phyloP scores from a whole-genome alignment of 2,888 invertebrate species.

The Drosophila neotestacea region DNA sequence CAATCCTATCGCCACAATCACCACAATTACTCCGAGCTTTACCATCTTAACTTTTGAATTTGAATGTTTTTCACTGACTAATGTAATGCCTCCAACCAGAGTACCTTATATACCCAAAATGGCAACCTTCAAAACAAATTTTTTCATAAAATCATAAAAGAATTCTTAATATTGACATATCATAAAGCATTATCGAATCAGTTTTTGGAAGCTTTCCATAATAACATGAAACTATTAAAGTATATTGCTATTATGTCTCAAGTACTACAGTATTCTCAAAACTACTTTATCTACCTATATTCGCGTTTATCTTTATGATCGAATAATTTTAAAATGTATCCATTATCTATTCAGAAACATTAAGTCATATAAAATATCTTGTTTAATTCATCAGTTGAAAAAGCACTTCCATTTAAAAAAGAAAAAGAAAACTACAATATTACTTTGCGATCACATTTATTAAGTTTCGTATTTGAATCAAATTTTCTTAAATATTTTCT shows the following conservation, averaged over 20 bases:
- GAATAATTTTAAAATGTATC: not conserved
- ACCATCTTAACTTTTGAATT: conserved; percentile 25
- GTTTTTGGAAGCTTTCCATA: conserved; percentile 17
- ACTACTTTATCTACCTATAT: conserved; percentile 20
- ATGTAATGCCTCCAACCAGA: not conserved
- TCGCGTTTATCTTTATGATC: conserved; percentile 17
- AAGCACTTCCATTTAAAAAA: too few species aligned
- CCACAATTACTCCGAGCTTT: conserved; percentile 17
- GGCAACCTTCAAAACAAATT: conserved; percentile 7
- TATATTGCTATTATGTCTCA: conserved; percentile 4
- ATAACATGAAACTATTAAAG: conserved; percentile 19
- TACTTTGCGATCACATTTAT: conserved; percentile 83
- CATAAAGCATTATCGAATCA: conserved; percentile 49
- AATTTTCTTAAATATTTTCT: conserved; percentile 74
- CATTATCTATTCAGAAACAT: too few species aligned
- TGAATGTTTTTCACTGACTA: conserved; percentile 28
- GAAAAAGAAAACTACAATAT: conserved; percentile 1
- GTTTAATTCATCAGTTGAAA: too few species aligned
- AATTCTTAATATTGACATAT: conserved; percentile 30
- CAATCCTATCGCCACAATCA: conserved; percentile 5
- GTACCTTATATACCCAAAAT: conserved; percentile 37
- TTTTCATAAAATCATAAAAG: conserved; percentile 32
- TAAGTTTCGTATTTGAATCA: conserved; percentile 83
- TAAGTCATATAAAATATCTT: too few species aligned
- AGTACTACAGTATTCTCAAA: conserved; percentile 7